A percentile compares a stretch with the other conserved stretches of the same genome.
These are phyloP conservation scores for Danio rerio DNA, from an alignment of 2,113 vertebrate genomes.

Conservation along the genomic window DNA sequence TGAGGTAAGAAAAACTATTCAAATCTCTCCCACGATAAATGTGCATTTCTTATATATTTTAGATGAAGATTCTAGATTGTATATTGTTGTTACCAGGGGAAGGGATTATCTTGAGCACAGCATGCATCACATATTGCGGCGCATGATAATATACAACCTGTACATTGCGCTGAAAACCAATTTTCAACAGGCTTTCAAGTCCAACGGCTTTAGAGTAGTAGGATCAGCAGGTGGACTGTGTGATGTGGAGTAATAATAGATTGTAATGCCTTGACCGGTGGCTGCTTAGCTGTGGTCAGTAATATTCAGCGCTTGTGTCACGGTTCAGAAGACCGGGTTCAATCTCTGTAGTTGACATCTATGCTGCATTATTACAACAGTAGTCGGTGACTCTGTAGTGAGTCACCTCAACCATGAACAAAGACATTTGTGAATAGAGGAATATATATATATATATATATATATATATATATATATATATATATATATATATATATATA, in stretches of 20 bases:
- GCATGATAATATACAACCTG: not conserved
- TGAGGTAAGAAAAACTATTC: not conserved
- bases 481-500: no score
- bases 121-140: not conserved
- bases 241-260: conserved; percentile 38
- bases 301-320: conserved; percentile 31
- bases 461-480: no score
- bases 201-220: conserved; percentile 24
- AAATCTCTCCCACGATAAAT: not conserved
- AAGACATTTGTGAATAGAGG: not conserved
- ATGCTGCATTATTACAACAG: conserved; percentile 49
- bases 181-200: conserved; percentile 10
- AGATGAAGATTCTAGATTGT: not conserved
- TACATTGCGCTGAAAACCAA: conserved; percentile 8
- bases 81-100: not conserved
- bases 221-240: conserved; percentile 27
- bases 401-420: conserved; percentile 34
- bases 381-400: not conserved
- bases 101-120: conserved; percentile 7
- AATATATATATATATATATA: conserved; percentile 11
- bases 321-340: conserved; percentile 1
- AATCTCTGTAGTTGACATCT: conserved; percentile 41
- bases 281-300: conserved; percentile 30
- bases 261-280: conserved; percentile 12
- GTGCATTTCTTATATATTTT: not conserved